Percentiles rank a stretch among this genome's conserved stretches.
These are phyloP conservation scores for Stichopus horrens DNA, from an alignment of 53 echinoderm and acorn worm genomes.

Conservation along the genomic window DNA sequence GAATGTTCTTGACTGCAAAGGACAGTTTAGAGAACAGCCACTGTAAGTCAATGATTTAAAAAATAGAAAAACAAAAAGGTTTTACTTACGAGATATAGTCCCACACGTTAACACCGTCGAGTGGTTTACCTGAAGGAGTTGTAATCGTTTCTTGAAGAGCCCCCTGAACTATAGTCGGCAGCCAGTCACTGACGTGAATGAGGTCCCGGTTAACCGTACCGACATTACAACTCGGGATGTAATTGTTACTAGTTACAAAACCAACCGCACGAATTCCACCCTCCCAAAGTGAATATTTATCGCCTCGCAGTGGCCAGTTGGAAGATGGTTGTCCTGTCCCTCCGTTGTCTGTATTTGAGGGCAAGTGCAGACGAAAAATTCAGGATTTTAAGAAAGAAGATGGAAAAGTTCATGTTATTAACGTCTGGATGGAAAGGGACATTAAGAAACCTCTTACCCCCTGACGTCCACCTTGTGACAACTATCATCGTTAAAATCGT, in stretches of 20 bases:
- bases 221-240: conserved; percentile 23
- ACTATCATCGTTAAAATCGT: too few relatives aligned
- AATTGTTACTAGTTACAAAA: conserved; percentile 14
- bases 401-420: too few relatives aligned
- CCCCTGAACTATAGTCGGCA: conserved; percentile 73
- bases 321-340: conserved; percentile 46
- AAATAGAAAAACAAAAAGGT: too few relatives aligned
- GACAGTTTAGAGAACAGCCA: too few relatives aligned
- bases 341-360: conserved; percentile 64
- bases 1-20: too few relatives aligned
- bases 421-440: too few relatives aligned
- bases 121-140: conserved; percentile 27
- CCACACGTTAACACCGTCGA: conserved; percentile 83
- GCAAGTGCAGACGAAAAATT: too few relatives aligned
- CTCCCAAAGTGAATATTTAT: conserved; percentile 71
- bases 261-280: conserved; percentile 76
- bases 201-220: conserved; percentile 65
- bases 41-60: too few relatives aligned
- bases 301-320: conserved; percentile 83
- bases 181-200: conserved; percentile 81
- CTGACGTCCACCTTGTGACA: too few relatives aligned
- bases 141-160: conserved; percentile 27
- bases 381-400: too few relatives aligned
- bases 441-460: too few relatives aligned
- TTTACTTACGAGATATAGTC: conserved; percentile 58